These are phyloP conservation scores for Lophotis ruficrista DNA, from an alignment of 2,113 vertebrate species.

Conservation along the genomic window DNA sequence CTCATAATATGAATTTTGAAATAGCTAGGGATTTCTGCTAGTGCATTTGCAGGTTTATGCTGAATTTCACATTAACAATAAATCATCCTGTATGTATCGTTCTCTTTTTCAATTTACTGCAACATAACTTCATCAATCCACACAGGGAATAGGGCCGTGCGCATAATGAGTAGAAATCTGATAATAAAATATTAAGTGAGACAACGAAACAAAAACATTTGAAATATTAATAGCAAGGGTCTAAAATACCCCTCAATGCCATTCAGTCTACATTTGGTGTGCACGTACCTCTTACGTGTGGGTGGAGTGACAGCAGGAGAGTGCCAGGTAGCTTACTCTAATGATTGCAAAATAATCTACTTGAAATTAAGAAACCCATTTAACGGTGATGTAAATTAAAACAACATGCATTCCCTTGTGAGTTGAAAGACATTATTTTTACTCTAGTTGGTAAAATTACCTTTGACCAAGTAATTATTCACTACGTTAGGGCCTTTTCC, in stretches of 20 bases:
- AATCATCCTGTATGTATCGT: conserved; percentile 63
- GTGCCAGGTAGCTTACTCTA: background rate
- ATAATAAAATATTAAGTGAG: conserved; percentile 76
- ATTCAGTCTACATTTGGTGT: conserved; percentile 2
- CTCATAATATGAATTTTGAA: conserved; percentile 76
- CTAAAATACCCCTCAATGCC: conserved; percentile 40
- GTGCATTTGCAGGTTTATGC: conserved; percentile 62
- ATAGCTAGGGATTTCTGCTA: conserved; percentile 70
- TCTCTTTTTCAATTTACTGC: conserved; percentile 74
- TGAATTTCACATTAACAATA: conserved; percentile 73
- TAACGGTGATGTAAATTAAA: background rate
- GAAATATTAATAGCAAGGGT: conserved; percentile 69
- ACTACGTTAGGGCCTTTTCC: background rate
- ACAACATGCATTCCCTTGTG: background rate
- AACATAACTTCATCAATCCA: conserved; percentile 58
- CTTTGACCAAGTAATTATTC: background rate
- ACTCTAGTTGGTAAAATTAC: background rate
- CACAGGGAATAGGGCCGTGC: background rate
- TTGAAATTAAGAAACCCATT: conserved; percentile 26
- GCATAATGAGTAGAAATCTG: conserved; percentile 55
- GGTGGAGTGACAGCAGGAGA: background rate
- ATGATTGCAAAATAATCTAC: background rate
- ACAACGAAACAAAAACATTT: conserved; percentile 65
- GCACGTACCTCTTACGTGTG: background rate
- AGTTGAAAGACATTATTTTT: background rate